A percentile compares a stretch with the other conserved stretches of the same genome.
phyloP scores from a whole-genome alignment of 2,797 vertebrate species.

The Intellagama lesueurii region DNA sequence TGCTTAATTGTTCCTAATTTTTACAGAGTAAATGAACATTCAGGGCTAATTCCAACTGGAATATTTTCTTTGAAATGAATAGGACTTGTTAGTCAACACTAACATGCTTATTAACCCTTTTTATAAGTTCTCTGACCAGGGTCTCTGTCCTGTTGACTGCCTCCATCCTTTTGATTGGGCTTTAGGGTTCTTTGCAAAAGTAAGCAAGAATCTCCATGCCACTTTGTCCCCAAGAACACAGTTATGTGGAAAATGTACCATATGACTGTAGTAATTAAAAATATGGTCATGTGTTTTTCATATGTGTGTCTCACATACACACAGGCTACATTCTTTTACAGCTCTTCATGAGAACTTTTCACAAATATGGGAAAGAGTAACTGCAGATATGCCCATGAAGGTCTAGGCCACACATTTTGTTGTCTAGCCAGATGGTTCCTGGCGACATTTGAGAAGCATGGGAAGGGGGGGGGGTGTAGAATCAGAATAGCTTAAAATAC shows the following conservation, averaged over 20 bases:
- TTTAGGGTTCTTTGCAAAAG: accelerated
- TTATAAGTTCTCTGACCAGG: no score
- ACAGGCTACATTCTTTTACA: neutral
- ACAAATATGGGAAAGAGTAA: neutral
- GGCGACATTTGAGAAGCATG: no score
- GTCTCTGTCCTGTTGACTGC: neutral
- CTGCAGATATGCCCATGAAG: neutral
- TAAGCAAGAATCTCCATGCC: neutral
- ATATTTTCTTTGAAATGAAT: no score
- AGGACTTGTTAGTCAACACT: no score
- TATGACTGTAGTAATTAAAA: neutral
- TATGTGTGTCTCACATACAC: no score
- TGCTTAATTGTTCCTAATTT: neutral
- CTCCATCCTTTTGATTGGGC: neutral
- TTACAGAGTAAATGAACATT: neutral
- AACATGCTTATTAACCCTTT: no score
- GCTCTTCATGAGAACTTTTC: no score
- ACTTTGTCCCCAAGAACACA: no score
- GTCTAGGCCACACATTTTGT: neutral
- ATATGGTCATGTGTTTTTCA: neutral
- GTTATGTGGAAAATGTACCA: neutral
- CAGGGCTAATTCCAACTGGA: no score
- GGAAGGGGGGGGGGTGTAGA: neutral
- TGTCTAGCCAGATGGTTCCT: neutral
- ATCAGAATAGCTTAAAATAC: neutral